Evolutionary conservation across 2,113 vertebrate species (phyloP), one percentile per base, ranked within the genome.

Genomic region (Machaerirhynchus nigripectus): DNA sequence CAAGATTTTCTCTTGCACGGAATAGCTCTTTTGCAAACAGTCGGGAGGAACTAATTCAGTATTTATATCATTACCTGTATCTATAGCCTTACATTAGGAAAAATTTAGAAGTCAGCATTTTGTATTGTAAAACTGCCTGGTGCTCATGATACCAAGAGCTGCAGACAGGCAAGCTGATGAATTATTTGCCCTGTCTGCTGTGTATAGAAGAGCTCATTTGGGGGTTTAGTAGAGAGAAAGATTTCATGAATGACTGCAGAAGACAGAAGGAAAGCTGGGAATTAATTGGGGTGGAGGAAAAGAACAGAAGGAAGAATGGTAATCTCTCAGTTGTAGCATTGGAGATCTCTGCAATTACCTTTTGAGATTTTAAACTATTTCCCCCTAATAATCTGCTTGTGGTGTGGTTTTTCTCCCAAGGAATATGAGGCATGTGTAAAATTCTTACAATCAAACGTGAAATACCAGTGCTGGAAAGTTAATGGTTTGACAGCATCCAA

Each of bases 171-270:
- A 60, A 50, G 44, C 23, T 93, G 77, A 89, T 80, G 59, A 83
- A 94, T 94, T 84, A 65, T 93, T 81, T 93, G 69, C 22, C 63
- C n/a, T 91, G 33, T 75, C 47, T 89, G 52, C 44, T 80, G 27
- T 83, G 56, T 44, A 33, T 11, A 63, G 69, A 78, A 68, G 39
- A 95, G 28, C 53, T 89, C 35, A 65, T 86, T 89, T 93, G 57
- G 21, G 15, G 13, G 39, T 87, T 57, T 23, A 2, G 4, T n/a
- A 84, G 40, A 76, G 44, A 81, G 74, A 93, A 90, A 84, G 39
- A 92, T 81, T 87, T 95, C 74, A 26, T 76, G 84, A 95, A 91
- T 67, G 53, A 68, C 80, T 93, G 46, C 37, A 90, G 89, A 78
- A 92, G 73, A 78, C 26, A 75, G 47, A 74, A 89, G 49, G 63